Conservation (phyloP, 2,113 vertebrate species). For the Actenoides lindsayi region DNA sequence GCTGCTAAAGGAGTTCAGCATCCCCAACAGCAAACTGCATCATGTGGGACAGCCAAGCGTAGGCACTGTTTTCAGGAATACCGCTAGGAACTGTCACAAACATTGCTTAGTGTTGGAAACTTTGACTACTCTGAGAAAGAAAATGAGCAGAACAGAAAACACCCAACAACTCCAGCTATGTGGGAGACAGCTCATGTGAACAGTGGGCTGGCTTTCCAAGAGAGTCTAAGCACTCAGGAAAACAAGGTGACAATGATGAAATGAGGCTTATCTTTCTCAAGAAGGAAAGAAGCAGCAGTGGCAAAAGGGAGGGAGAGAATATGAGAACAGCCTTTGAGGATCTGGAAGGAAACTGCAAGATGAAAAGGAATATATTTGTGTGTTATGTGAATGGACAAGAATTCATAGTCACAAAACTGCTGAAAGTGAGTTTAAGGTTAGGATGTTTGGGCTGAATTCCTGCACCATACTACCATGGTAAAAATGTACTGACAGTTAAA, state of each 20-base stretch:
- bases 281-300: neutral
- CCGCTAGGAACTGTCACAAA: neutral
- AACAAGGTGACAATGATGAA: neutral
- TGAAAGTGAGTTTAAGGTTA: neutral
- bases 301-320: neutral
- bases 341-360: neutral
- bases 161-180: neutral
- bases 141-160: neutral
- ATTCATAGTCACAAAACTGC: neutral
- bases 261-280: neutral
- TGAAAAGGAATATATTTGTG: neutral
- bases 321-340: neutral
- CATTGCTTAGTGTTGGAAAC: neutral
- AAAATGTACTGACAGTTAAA: neutral
- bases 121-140: neutral
- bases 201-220: rapidly evolving
- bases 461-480: neutral
- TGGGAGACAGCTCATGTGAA: neutral
- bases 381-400: neutral
- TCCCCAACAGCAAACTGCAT: neutral
- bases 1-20: neutral
- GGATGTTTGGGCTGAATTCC: neutral
- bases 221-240: neutral
- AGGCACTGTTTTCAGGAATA: neutral
- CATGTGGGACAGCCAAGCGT: neutral